Evolutionary conservation across 2,888 invertebrate genomes (phyloP).

Genomic region (Dolichopus griseipennis): DNA sequence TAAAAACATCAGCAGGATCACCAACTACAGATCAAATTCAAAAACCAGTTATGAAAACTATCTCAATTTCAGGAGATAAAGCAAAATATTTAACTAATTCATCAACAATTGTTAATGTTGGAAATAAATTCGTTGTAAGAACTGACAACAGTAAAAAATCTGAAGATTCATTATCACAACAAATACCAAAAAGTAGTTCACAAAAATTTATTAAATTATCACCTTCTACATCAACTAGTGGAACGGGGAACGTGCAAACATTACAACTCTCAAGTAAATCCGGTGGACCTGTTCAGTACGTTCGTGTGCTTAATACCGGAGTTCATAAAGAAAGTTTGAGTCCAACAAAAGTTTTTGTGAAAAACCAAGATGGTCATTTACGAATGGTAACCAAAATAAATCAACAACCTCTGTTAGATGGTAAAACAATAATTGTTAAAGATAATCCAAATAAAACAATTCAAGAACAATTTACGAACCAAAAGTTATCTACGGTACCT

Average conservation of each 20-base stretch:
- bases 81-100: not conserved
- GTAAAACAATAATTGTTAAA: not conserved
- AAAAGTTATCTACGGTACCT: conserved; percentile 22
- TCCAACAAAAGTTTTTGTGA: not conserved
- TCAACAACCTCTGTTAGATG: not conserved
- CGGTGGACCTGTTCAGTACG: not conserved
- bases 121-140: conserved; percentile 1
- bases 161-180: not conserved
- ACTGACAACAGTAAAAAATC: not conserved
- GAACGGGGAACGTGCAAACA: conserved; percentile 27
- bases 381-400: not conserved
- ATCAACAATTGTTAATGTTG: not conserved
- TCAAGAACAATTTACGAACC: not conserved
- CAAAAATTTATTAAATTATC: conserved; percentile 7
- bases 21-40: conserved; percentile 12
- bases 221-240: conserved; percentile 8
- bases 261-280: conserved; percentile 41
- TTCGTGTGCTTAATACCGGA: not conserved
- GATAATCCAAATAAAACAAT: not conserved
- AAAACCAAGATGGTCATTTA: not conserved
- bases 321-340: not conserved
- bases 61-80: not conserved
- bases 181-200: not conserved
- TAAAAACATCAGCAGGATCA: conserved; percentile 18
- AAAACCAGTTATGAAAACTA: conserved; percentile 12